Evolutionary conservation across 1,140 invertebrate species (phyloP).

Genomic region (Halictus rubicundus): DNA sequence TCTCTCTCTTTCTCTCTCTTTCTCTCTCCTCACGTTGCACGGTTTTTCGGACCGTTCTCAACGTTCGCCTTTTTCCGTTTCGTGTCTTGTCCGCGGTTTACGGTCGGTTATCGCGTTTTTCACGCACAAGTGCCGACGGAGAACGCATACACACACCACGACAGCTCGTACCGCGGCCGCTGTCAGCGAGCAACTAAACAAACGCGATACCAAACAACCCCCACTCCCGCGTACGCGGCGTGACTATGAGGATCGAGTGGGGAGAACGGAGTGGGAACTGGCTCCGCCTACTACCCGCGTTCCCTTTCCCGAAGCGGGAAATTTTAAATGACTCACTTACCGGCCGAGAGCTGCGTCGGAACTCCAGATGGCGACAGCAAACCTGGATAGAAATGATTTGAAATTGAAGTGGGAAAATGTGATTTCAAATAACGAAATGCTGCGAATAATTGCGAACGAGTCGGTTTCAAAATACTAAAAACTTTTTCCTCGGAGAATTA

Average conservation of each 20-base stretch:
- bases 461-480: too few species aligned
- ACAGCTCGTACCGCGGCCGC: slow-evolving; percentile 72
- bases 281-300: slow-evolving; percentile 34
- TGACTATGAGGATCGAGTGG: slow-evolving; percentile 72
- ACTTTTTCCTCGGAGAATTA: too few species aligned
- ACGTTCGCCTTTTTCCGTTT: slow-evolving; percentile 1
- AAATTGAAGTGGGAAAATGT: background rate
- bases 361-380: slow-evolving; percentile 23
- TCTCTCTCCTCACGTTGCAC: background rate
- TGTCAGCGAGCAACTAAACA: slow-evolving; percentile 80
- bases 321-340: slow-evolving; percentile 25
- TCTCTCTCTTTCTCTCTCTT: too few species aligned
- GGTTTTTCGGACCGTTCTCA: background rate
- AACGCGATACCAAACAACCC: slow-evolving; percentile 74
- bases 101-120: slow-evolving; percentile 34
- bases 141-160: slow-evolving; percentile 57
- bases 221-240: slow-evolving; percentile 63
- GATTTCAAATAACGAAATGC: too few species aligned
- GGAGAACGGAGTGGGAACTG: background rate
- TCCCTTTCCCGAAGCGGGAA: slow-evolving; percentile 23
- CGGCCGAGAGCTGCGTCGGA: background rate
- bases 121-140: slow-evolving; percentile 34
- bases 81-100: background rate
- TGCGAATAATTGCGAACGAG: too few species aligned
- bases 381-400: background rate